Percentiles rank a stretch among this genome's conserved stretches.
Evolutionary conservation across 2,888 invertebrate genomes (phyloP).

Genomic region (Hyles lineata): DNA sequence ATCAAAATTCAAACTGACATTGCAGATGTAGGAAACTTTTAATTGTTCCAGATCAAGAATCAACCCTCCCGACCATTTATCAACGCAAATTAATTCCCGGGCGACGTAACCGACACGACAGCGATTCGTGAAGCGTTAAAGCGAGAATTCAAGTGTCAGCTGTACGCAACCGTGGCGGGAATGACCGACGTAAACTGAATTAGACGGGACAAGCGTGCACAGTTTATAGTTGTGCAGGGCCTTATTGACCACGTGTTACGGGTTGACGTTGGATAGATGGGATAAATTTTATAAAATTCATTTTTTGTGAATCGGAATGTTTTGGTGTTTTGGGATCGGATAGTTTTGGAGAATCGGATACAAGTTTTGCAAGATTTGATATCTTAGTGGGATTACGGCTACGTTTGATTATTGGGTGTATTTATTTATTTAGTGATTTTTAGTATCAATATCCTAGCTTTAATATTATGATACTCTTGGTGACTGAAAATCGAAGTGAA

Average conservation of each 20-base stretch:
- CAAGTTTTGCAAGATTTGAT: too few relatives aligned
- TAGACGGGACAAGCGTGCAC: conserved; percentile 25
- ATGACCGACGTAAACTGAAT: conserved; percentile 27
- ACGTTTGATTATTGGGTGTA: too few relatives aligned
- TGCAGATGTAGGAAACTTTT: conserved; percentile 14
- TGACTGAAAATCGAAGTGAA: too few relatives aligned
- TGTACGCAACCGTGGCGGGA: conserved; percentile 10
- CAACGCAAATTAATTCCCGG: conserved; percentile 24
- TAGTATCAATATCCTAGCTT: too few relatives aligned
- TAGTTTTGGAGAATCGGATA: too few relatives aligned
- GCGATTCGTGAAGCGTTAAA: conserved; percentile 27
- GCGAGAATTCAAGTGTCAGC: conserved; percentile 23
- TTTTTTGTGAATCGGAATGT: too few relatives aligned
- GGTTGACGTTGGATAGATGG: too few relatives aligned
- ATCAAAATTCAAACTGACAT: background rate
- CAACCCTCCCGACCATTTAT: conserved; percentile 6
- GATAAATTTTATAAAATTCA: too few relatives aligned
- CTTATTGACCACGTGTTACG: background rate
- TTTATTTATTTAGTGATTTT: too few relatives aligned
- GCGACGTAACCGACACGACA: conserved; percentile 24
- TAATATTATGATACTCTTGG: too few relatives aligned
- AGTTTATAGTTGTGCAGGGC: conserved; percentile 11
- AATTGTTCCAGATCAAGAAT: conserved; percentile 21
- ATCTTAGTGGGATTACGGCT: too few relatives aligned
- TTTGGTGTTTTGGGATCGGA: too few relatives aligned